Percentiles rank a stretch among this genome's conserved stretches.
Conservation (phyloP, 2,113 vertebrate species). For the Rhodinocichla rosea region DNA sequence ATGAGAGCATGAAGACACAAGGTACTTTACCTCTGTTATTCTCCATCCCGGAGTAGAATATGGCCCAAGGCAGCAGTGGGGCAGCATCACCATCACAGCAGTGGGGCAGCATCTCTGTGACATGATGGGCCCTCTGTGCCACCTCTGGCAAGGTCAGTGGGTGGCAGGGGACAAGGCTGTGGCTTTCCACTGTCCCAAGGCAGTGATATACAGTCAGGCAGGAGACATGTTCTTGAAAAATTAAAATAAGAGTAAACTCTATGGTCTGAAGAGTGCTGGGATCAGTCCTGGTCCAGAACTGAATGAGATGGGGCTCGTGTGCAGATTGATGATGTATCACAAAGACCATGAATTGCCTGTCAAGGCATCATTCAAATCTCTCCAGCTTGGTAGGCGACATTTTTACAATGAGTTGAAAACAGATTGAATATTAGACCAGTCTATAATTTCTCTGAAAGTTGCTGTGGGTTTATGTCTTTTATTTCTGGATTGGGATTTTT, state of each 20-base stretch:
- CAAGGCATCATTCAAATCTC: not conserved
- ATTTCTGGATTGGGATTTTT: not conserved
- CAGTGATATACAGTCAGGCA: not conserved
- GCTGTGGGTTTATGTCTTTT: not conserved
- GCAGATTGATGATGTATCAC: not conserved
- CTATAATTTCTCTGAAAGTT: not conserved
- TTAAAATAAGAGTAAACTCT: not conserved
- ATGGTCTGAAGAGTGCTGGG: not conserved
- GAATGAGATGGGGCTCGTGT: not conserved
- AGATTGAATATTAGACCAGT: not conserved
- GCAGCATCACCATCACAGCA: not conserved
- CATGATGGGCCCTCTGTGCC: accelerated
- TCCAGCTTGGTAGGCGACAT: not conserved
- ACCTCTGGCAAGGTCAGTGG: not conserved
- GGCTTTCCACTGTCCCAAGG: not conserved
- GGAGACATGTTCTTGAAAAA: not conserved
- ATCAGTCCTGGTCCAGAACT: not conserved
- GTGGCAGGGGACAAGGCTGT: not conserved
- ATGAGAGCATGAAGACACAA: not conserved
- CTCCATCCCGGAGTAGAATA: not conserved
- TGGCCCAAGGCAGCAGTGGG: not conserved
- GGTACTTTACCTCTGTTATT: not conserved
- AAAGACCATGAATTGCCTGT: not conserved
- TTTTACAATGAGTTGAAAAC: not conserved
- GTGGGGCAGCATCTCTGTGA: not conserved